Percentiles rank a stretch among this genome's conserved stretches.
phyloP scores from a whole-genome alignment of 2,888 invertebrate species.

The Alitta virens region DNA sequence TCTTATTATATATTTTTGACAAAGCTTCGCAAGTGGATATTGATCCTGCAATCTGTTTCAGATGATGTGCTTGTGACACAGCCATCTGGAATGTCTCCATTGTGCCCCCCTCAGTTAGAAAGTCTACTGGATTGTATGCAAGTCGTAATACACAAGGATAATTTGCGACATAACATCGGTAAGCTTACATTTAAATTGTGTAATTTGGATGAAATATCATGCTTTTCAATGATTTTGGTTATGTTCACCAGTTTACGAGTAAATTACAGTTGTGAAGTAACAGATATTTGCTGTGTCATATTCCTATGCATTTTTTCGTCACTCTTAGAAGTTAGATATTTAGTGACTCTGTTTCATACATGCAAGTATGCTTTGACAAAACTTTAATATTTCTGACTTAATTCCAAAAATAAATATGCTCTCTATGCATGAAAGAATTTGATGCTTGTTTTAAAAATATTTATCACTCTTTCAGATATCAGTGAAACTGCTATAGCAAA shows the following conservation, averaged over 20 bases:
- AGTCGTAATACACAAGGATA: conserved; percentile 29
- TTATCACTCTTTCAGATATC: conserved; percentile 18
- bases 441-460: too few relatives aligned
- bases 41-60: not conserved
- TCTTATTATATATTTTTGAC: too few relatives aligned
- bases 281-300: too few relatives aligned
- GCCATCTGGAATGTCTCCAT: conserved; percentile 7
- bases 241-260: not conserved
- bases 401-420: too few relatives aligned
- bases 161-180: conserved; percentile 28
- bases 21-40: not conserved
- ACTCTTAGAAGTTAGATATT: too few relatives aligned
- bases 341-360: too few relatives aligned
- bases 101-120: conserved; percentile 30
- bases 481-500: conserved; percentile 19
- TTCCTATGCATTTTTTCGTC: too few relatives aligned
- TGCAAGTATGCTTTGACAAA: too few relatives aligned
- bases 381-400: too few relatives aligned
- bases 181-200: too few relatives aligned
- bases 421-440: too few relatives aligned
- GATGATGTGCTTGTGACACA: conserved; percentile 1
- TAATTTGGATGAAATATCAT: too few relatives aligned
- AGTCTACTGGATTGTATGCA: conserved; percentile 27
- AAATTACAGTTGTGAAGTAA: not conserved
- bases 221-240: not conserved